phyloP scores from a whole-genome alignment of 2,888 invertebrate species.

The Drosophila infuscata region DNA sequence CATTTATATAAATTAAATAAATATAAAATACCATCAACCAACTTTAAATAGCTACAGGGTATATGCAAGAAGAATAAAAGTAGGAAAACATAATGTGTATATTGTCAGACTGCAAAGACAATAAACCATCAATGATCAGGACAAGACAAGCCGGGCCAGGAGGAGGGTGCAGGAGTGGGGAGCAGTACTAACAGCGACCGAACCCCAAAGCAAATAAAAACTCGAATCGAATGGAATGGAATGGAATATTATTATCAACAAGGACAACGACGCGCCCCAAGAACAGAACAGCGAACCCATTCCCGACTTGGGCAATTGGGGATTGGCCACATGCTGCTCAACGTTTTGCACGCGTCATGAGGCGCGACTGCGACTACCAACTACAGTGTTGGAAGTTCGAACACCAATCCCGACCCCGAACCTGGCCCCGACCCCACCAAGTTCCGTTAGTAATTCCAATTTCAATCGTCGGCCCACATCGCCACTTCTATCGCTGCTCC shows the following conservation, averaged over 20 bases:
- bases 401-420: constrained; percentile 9
- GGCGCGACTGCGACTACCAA: constrained; percentile 41
- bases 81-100: constrained; percentile 47
- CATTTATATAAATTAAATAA: too few relatives aligned
- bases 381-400: constrained; percentile 21
- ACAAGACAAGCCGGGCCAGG: background rate
- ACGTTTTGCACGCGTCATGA: constrained; percentile 57
- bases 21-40: background rate
- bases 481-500: constrained; percentile 32
- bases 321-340: constrained; percentile 76
- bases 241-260: constrained; percentile 81
- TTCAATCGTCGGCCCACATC: constrained; percentile 17
- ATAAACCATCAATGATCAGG: constrained; percentile 74
- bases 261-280: constrained; percentile 64
- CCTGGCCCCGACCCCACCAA: background rate
- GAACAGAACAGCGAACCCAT: constrained; percentile 53
- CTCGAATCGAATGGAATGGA: constrained; percentile 25
- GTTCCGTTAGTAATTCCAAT: constrained; percentile 26
- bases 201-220: constrained; percentile 78
- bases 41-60: background rate
- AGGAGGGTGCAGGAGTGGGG: background rate
- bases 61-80: background rate
- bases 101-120: constrained; percentile 69
- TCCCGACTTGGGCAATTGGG: constrained; percentile 50
- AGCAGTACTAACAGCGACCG: constrained; percentile 45